A percentile compares a stretch with the other conserved stretches of the same genome.
Conservation (phyloP, 2,113 vertebrate species). For the Dunckerocampus dactyliophorus region DNA sequence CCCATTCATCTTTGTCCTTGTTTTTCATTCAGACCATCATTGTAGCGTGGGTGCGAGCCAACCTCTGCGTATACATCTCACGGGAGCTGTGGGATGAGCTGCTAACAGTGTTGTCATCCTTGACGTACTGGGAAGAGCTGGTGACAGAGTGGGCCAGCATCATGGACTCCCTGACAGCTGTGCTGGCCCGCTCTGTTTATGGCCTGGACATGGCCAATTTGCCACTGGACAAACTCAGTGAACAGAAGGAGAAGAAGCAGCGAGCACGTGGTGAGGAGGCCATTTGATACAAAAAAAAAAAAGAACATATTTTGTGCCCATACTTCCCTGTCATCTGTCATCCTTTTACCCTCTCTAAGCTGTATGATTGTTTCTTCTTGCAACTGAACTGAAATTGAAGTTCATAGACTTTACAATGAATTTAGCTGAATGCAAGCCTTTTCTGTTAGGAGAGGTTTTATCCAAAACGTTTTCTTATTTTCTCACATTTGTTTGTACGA, state of each 20-base stretch:
- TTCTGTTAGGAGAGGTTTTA: too few relatives aligned
- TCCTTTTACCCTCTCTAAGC: too few relatives aligned
- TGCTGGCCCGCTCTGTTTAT: conserved; percentile 90
- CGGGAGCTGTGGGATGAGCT: conserved; percentile 98
- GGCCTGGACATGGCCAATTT: conserved; percentile 91
- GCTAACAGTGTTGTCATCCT: conserved; percentile 86
- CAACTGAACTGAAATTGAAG: too few relatives aligned
- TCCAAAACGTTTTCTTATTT: too few relatives aligned
- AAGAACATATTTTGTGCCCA: background rate
- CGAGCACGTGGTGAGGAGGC: conserved; percentile 84
- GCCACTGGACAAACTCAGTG: conserved; percentile 95
- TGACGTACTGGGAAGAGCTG: conserved; percentile 95
- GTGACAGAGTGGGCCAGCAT: conserved; percentile 93
- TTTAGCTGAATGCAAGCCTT: too few relatives aligned
- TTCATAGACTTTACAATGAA: too few relatives aligned
- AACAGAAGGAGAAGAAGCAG: conserved; percentile 97
- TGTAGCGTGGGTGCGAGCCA: conserved; percentile 96
- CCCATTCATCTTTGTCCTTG: conserved; percentile 19
- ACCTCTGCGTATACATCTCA: conserved; percentile 90
- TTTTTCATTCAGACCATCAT: conserved; percentile 84
- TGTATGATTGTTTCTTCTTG: too few relatives aligned
- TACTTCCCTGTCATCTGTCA: background rate
- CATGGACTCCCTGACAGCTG: conserved; percentile 94
- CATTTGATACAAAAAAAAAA: background rate
- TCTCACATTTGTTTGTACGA: too few relatives aligned